A percentile compares a stretch with the other conserved stretches of the same genome.
phyloP scores from a whole-genome alignment of 2,888 invertebrate genomes.

The Lapara coniferarum region DNA sequence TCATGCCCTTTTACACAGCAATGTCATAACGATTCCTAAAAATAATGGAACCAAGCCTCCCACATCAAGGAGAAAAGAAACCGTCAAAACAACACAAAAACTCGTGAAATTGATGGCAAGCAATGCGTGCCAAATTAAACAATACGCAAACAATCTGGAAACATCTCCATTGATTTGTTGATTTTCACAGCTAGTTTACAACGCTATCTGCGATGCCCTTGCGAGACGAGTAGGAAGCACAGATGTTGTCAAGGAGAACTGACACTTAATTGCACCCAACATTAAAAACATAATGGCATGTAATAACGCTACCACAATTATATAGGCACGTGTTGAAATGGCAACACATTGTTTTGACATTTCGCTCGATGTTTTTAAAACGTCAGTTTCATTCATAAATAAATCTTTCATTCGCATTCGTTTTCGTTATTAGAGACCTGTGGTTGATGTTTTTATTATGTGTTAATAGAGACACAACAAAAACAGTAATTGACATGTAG shows the following conservation, averaged over 20 bases:
- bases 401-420: constrained; percentile 4
- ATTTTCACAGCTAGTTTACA: neutral
- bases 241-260: constrained; percentile 50
- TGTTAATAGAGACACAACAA: too few relatives aligned
- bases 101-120: neutral
- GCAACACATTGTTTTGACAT: constrained; percentile 23
- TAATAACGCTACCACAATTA: constrained; percentile 17
- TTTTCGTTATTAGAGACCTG: neutral
- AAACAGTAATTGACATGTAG: neutral
- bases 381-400: constrained; percentile 1
- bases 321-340: constrained; percentile 16
- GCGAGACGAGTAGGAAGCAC: constrained; percentile 47
- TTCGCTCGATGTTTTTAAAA: constrained; percentile 11
- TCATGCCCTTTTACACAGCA: neutral
- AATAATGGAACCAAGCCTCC: neutral
- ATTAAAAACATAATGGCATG: constrained; percentile 18
- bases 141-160: neutral
- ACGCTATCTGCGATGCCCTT: constrained; percentile 28
- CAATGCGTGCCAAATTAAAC: constrained; percentile 16
- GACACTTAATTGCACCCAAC: constrained; percentile 42
- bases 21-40: neutral
- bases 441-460: neutral
- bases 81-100: constrained; percentile 12
- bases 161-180: constrained; percentile 15
- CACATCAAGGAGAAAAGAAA: neutral